A percentile compares a stretch with the other conserved stretches of the same genome.
Conservation (phyloP, 1,140 invertebrate genomes). For the Pseudachorutes palmiensis region DNA sequence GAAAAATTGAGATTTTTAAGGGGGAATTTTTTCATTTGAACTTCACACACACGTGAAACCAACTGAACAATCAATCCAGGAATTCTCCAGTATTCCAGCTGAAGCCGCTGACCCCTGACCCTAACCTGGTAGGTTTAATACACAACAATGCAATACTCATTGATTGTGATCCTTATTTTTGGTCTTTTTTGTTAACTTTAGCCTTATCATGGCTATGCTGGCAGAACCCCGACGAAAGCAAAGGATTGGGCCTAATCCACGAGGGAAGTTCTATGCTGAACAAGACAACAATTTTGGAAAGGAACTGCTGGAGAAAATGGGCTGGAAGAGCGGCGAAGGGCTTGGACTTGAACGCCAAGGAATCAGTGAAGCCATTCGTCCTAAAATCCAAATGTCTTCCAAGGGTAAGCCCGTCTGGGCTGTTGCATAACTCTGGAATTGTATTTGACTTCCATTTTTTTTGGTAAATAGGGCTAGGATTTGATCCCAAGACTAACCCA, state of each 20-base stretch:
- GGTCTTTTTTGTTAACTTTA: background rate
- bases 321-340: slow-evolving; percentile 33
- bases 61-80: too few relatives aligned
- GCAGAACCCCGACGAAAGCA: slow-evolving; percentile 33
- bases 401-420: slow-evolving; percentile 16
- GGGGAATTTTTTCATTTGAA: too few relatives aligned
- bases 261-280: slow-evolving; percentile 32
- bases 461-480: slow-evolving; percentile 29
- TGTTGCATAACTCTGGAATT: background rate
- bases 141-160: too few relatives aligned
- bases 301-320: slow-evolving; percentile 27
- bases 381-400: slow-evolving; percentile 27
- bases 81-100: too few relatives aligned
- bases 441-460: slow-evolving; percentile 1
- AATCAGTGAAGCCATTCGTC: slow-evolving; percentile 29
- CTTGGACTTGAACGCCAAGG: slow-evolving; percentile 29
- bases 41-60: too few relatives aligned
- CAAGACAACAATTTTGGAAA: slow-evolving; percentile 30
- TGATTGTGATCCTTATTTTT: background rate
- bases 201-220: slow-evolving; percentile 23
- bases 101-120: too few relatives aligned
- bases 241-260: slow-evolving; percentile 32
- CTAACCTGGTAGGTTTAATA: too few relatives aligned
- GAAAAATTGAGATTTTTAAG: too few relatives aligned
- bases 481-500: slow-evolving; percentile 21